Evolutionary conservation across 2,888 invertebrate species (phyloP).

Genomic region (Linnaemya vulpina): DNA sequence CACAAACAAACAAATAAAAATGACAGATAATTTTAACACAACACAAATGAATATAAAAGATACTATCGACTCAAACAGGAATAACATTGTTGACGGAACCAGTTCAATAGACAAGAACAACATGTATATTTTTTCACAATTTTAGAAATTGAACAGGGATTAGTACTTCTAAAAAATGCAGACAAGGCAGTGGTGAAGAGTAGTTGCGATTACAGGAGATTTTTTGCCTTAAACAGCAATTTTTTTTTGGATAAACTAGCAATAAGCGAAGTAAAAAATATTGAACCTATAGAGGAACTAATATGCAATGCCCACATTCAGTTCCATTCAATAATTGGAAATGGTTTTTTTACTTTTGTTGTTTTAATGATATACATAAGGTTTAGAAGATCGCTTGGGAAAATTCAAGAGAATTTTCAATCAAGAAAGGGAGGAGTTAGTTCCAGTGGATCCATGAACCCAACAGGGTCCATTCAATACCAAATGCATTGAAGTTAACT

Average conservation of each 20-base stretch:
- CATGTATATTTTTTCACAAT: slow-evolving; percentile 3
- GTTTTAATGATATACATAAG: neutral
- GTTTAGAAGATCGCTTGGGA: neutral
- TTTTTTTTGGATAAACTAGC: slow-evolving; percentile 10
- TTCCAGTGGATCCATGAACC: too few relatives aligned
- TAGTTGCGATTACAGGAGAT: slow-evolving; percentile 7
- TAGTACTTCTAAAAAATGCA: slow-evolving; percentile 10
- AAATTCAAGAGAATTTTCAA: slow-evolving; percentile 24
- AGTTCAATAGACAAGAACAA: slow-evolving; percentile 25
- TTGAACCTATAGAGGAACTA: slow-evolving; percentile 12
- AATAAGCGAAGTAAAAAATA: slow-evolving; percentile 23
- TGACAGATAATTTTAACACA: slow-evolving; percentile 15
- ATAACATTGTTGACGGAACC: too few relatives aligned
- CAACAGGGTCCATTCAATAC: too few relatives aligned
- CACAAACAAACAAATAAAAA: too few relatives aligned
- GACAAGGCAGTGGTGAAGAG: slow-evolving; percentile 6
- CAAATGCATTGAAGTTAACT: too few relatives aligned
- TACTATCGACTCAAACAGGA: too few relatives aligned
- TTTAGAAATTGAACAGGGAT: slow-evolving; percentile 21
- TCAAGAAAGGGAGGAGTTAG: neutral
- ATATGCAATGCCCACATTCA: slow-evolving; percentile 5
- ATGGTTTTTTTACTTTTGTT: too few relatives aligned
- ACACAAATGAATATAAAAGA: too few relatives aligned
- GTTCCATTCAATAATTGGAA: neutral
- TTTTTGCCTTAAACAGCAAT: slow-evolving; percentile 9